phyloP scores from a whole-genome alignment of 1,140 invertebrate genomes.

The Heliconius congener region DNA sequence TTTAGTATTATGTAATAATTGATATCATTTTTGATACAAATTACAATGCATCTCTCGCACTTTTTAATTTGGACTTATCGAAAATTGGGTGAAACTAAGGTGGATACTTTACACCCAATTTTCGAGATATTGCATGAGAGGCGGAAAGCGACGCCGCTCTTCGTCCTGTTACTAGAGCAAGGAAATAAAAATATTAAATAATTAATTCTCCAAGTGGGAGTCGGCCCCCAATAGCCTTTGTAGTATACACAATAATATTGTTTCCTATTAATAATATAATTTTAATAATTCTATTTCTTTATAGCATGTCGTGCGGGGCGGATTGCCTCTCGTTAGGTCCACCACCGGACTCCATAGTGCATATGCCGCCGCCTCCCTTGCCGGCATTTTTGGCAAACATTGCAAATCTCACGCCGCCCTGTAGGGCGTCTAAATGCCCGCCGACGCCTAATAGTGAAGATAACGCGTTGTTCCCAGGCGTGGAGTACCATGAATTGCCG shows the following conservation, averaged over 20 bases:
- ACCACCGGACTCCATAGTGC: conserved; percentile 89
- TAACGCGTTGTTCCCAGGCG: conserved; percentile 80
- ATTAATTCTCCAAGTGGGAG: no score
- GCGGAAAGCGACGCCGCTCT: neutral
- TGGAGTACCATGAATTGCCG: conserved; percentile 88
- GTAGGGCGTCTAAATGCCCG: conserved; percentile 81
- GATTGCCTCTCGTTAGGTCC: conserved; percentile 88
- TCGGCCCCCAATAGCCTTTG: no score
- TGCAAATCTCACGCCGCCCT: conserved; percentile 82
- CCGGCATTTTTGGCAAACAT: conserved; percentile 85
- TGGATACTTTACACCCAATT: neutral
- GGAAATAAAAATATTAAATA: no score
- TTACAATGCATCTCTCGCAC: no score
- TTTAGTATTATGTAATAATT: no score
- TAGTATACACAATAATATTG: no score
- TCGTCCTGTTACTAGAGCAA: neutral
- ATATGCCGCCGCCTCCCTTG: conserved; percentile 90
- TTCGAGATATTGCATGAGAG: neutral
- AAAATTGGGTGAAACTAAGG: no score
- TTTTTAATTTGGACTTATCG: no score
- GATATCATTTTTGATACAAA: no score
- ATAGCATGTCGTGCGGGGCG: conserved; percentile 74
- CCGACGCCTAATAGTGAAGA: conserved; percentile 76
- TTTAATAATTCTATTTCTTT: conserved; percentile 11
- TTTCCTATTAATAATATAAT: no score